phyloP scores from a whole-genome alignment of 1,140 invertebrate species.

The Hermetia illucens region DNA sequence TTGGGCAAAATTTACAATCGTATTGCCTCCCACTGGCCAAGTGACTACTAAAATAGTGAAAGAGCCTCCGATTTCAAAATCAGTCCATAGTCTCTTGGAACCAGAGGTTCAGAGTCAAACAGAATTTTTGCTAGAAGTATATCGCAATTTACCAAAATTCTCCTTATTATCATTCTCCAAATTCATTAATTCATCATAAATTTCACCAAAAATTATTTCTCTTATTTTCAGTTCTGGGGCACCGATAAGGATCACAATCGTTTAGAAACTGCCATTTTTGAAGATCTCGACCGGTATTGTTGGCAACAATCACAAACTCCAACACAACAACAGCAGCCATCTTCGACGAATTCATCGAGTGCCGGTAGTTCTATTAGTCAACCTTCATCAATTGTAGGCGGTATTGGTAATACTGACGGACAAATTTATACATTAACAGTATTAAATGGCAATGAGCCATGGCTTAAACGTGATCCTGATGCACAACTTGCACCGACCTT shows the following conservation, averaged over 20 bases:
- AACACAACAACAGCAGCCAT: conserved; percentile 30
- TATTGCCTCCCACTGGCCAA: too few species aligned
- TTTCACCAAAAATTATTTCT: background rate
- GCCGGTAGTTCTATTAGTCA: conserved; percentile 4
- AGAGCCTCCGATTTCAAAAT: too few species aligned
- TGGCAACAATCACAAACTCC: conserved; percentile 50
- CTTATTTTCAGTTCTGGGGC: conserved; percentile 48
- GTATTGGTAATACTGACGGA: conserved; percentile 26
- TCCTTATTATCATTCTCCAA: too few species aligned
- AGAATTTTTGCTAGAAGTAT: too few species aligned
- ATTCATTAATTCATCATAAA: too few species aligned
- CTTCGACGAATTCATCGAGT: conserved; percentile 18
- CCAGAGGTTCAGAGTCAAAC: too few species aligned
- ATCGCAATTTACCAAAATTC: too few species aligned
- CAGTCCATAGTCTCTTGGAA: too few species aligned
- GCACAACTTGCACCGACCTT: conserved; percentile 36
- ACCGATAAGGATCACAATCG: conserved; percentile 47
- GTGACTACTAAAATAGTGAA: too few species aligned
- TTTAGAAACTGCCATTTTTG: conserved; percentile 54
- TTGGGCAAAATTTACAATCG: too few species aligned
- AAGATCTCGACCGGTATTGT: conserved; percentile 66
- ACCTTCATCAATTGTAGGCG: conserved; percentile 12
- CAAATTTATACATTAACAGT: conserved; percentile 51
- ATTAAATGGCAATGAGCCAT: conserved; percentile 40
- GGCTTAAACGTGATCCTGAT: conserved; percentile 36